Base-by-base conservation (phyloP, 2,888 invertebrate species). In the Clusia tigrina region DNA sequence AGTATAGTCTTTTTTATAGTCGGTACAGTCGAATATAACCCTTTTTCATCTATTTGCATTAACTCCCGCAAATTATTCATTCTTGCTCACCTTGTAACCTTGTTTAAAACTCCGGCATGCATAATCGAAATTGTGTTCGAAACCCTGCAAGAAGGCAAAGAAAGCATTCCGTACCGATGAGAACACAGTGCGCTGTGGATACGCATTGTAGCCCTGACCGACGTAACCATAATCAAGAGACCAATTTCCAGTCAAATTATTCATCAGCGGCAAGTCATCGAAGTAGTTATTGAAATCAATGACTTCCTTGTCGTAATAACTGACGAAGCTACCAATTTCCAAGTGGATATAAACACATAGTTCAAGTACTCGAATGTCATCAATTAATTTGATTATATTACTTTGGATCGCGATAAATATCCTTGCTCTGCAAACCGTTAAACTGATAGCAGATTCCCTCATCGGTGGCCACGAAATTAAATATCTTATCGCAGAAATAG, bases 101-200 rank as follows among this genome's bases (percentile, higher is more conserved):
- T 90, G 90, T 2, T 90, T 89, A 1, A 90, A 89, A 3, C 90
- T 90, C 68, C 87, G 87, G 74, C 91, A 91, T 24, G 89, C 83
- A 73, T 89, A 90, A 76, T 91, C 91, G 58, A 90, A 83, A 74
- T 91, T 90, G 26, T 86, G 82, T 67, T 86, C 84, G 65, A 86
- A 86, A 0, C 88, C 87, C 74, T 86, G 86, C 67, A 91, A 77
- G 56, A 89, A 82, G 68, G 90, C 85, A 57, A 87, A 87, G 55
- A 91, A 83, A 1, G 90, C 90, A 63, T 89, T 88, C 72, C 87
- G 86, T 2, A 86, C 87, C 9, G 91, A 91, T 48, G 89, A 87
- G 2, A 87, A 87, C 79, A 88, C 78, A 17, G 90, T 90, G 69
- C 91, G 85, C 67, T 88, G 86, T 0, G 91, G 91, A 79, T 89